phyloP scores from a whole-genome alignment of 2,888 invertebrate species.

The Lithosia quadra region DNA sequence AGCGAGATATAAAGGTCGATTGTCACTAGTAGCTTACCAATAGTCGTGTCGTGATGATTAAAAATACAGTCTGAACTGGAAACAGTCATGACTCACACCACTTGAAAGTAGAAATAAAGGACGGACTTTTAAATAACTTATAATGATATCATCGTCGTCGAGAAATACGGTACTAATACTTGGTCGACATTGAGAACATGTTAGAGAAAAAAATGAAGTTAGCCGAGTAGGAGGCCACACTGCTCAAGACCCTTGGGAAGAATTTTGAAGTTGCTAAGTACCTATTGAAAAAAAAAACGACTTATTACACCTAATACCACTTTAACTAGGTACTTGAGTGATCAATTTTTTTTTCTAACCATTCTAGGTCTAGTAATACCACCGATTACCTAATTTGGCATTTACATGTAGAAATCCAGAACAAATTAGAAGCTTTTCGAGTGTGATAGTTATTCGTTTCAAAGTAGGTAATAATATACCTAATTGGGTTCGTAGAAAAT shows the following conservation, averaged over 20 bases:
- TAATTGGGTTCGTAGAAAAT: neutral
- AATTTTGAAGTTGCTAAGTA: neutral
- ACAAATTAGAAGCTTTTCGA: neutral
- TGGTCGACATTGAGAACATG: neutral
- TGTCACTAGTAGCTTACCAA: conserved; percentile 31
- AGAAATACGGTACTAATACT: neutral
- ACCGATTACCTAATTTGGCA: no score
- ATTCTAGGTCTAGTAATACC: neutral
- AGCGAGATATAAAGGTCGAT: conserved; percentile 17
- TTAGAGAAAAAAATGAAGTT: neutral
- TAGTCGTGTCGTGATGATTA: conserved; percentile 34
- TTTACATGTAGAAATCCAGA: neutral
- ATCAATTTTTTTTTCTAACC: neutral
- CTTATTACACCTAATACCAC: neutral
- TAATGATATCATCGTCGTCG: conserved; percentile 15
- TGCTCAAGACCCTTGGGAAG: neutral
- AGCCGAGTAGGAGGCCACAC: no score
- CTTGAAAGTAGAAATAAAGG: conserved; percentile 24
- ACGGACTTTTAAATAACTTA: conserved; percentile 16
- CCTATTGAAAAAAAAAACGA: neutral
- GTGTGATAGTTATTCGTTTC: neutral
- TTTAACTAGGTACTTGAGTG: no score
- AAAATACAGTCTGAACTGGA: conserved; percentile 39
- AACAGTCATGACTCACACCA: conserved; percentile 40
- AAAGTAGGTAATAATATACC: neutral